Percentiles rank a stretch among this genome's conserved stretches.
Conservation (phyloP, 2,113 vertebrate species). For the Butorides virescens region DNA sequence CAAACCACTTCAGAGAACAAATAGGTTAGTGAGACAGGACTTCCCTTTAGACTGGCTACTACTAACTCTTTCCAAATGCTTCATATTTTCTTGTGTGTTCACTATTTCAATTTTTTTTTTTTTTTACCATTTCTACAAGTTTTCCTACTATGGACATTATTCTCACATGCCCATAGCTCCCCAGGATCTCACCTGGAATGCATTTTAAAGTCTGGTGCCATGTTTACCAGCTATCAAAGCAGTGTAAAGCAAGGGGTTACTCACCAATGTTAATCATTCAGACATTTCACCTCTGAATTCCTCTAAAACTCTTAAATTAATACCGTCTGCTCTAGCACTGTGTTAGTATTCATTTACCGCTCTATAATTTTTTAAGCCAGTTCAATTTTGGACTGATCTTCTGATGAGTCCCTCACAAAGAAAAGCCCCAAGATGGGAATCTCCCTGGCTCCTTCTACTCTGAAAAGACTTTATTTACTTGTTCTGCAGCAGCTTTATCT, state of each 20-base stretch:
- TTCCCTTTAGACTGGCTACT: neutral
- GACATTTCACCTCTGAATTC: neutral
- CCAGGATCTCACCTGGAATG: neutral
- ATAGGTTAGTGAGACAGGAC: neutral
- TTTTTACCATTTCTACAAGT: neutral
- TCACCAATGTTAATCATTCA: neutral
- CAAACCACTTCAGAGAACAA: neutral
- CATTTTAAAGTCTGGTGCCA: neutral
- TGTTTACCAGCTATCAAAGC: neutral
- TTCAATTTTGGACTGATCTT: neutral
- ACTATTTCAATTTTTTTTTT: neutral
- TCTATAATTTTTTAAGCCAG: neutral
- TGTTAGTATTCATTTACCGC: neutral
- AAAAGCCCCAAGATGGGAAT: neutral
- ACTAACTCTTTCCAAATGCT: neutral
- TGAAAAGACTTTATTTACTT: neutral
- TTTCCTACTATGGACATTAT: neutral
- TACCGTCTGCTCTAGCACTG: neutral
- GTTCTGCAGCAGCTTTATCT: neutral
- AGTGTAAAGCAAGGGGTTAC: neutral
- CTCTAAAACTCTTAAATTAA: neutral
- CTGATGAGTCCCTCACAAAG: neutral
- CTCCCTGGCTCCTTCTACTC: neutral
- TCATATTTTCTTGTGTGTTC: neutral
- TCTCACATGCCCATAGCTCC: accelerated